A percentile compares a stretch with the other conserved stretches of the same genome.
Evolutionary conservation across 2,113 vertebrate species (phyloP).

Genomic region (Antechinus stuartii): DNA sequence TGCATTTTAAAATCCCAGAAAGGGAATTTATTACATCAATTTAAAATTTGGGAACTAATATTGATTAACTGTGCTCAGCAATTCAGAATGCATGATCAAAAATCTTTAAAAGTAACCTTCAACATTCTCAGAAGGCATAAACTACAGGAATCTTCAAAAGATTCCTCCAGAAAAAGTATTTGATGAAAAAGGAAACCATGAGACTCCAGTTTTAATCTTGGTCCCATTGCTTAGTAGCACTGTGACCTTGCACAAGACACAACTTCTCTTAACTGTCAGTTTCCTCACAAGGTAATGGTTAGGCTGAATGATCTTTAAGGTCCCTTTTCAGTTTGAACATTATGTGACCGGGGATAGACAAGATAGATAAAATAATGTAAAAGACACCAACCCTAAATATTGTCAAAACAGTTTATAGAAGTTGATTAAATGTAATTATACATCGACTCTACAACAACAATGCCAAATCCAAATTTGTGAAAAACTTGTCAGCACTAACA

Average conservation of each 20-base stretch:
- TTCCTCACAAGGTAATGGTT: neutral
- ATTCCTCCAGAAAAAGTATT: neutral
- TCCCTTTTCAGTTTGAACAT: too few species aligned
- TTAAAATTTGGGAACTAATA: neutral
- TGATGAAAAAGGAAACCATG: neutral
- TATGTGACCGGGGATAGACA: too few species aligned
- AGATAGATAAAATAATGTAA: neutral
- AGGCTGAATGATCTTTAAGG: neutral
- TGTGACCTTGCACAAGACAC: neutral
- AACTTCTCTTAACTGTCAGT: neutral
- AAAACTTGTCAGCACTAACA: neutral
- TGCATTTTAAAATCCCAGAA: neutral
- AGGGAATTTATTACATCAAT: neutral
- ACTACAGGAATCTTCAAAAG: neutral
- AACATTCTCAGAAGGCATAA: neutral
- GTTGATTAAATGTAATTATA: neutral
- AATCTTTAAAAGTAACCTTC: neutral
- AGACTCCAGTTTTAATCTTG: neutral
- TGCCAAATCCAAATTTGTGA: neutral
- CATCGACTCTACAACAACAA: neutral
- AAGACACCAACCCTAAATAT: neutral
- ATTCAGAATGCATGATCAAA: accelerated
- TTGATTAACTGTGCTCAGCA: neutral
- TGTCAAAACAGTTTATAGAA: neutral
- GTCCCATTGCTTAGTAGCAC: neutral